Evolutionary conservation across 2,113 vertebrate species (phyloP), one percentile per base, ranked within the genome.

Genomic region (Leptodactylus fuscus): DNA sequence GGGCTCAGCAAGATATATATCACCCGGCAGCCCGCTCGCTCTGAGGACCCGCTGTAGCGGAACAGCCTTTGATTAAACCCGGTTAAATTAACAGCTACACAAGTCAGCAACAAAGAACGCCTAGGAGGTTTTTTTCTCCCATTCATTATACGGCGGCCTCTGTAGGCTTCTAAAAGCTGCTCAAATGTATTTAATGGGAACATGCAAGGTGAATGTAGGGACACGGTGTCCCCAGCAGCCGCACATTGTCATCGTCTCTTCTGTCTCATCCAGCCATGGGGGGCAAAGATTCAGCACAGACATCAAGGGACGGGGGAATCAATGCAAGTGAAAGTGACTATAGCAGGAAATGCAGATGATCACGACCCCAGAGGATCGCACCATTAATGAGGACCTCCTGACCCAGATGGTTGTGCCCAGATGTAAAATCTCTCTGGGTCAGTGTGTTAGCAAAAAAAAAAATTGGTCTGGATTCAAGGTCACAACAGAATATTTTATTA

Each of bases 81-180:
- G 41, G 83, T 80, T 79, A 85, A 85, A 85, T 85, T 80, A 85
- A 70, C 83, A 80, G 75, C 83, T 85, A 85, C 62, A 85, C 75
- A 55, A 85, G 74, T 70, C 74, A 69, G 74, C 74, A 55, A 85
- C 83, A 85, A 85, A 71, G 83, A 48, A 41, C 60, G 65, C 44
- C 55, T 67, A 27, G 20, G 27, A 58, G 46, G 24, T 51, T 60
- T 51, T 46, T 51, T 32, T n/a, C n/a, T n/a, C 22, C 49, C 32
- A 44, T 70, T 80, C 75, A 85, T 80, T 85, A 70, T 27, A 44
- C n/a, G 46, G n/a, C 18, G 34, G 22, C 29, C 74, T 78, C 73
- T 32, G 0, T 58, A 65, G 11, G 46, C 18, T 48, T 83, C 29
- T 5, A 1, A 24, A 80, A 88, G 87, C 0, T 12, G 22, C 27